phyloP scores from a whole-genome alignment of 2,888 invertebrate species.

The Pseudeuparius sepicola region DNA sequence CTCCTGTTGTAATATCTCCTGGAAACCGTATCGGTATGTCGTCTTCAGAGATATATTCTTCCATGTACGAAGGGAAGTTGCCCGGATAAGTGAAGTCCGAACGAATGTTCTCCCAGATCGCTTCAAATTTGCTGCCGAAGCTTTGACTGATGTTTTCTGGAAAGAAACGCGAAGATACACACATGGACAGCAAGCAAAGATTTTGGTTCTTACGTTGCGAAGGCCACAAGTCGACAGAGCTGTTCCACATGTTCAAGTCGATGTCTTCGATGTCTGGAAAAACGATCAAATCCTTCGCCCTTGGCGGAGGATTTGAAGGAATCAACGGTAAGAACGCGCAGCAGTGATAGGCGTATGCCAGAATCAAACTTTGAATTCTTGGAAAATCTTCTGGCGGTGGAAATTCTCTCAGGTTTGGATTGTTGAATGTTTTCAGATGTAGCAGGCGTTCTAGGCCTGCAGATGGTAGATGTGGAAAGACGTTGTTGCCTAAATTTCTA shows the following conservation, averaged over 20 bases:
- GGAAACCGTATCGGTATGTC: slow-evolving; percentile 33
- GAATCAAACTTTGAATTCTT: slow-evolving; percentile 69
- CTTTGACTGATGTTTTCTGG: slow-evolving; percentile 64
- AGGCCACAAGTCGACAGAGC: slow-evolving; percentile 73
- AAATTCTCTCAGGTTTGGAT: slow-evolving; percentile 77
- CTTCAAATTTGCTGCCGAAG: slow-evolving; percentile 58
- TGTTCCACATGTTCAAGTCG: slow-evolving; percentile 70
- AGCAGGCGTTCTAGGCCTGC: slow-evolving; percentile 68
- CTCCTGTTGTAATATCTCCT: slow-evolving; percentile 26
- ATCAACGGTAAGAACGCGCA: slow-evolving; percentile 74
- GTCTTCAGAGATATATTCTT: slow-evolving; percentile 64
- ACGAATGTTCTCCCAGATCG: slow-evolving; percentile 59
- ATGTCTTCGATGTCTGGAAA: slow-evolving; percentile 62
- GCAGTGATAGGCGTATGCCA: slow-evolving; percentile 95
- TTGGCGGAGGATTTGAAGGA: slow-evolving; percentile 42
- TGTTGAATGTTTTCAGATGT: slow-evolving; percentile 87
- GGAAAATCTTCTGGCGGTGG: slow-evolving; percentile 82
- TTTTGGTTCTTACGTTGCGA: slow-evolving; percentile 58
- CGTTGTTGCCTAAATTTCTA: slow-evolving; percentile 86
- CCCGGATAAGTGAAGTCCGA: slow-evolving; percentile 61
- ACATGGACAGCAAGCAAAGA: background rate
- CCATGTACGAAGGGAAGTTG: slow-evolving; percentile 58
- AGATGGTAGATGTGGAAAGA: slow-evolving; percentile 73
- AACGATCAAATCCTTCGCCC: slow-evolving; percentile 54
- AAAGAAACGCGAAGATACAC: slow-evolving; percentile 18